Conservation (phyloP, 2,888 invertebrate genomes). For the Chesias legatella region DNA sequence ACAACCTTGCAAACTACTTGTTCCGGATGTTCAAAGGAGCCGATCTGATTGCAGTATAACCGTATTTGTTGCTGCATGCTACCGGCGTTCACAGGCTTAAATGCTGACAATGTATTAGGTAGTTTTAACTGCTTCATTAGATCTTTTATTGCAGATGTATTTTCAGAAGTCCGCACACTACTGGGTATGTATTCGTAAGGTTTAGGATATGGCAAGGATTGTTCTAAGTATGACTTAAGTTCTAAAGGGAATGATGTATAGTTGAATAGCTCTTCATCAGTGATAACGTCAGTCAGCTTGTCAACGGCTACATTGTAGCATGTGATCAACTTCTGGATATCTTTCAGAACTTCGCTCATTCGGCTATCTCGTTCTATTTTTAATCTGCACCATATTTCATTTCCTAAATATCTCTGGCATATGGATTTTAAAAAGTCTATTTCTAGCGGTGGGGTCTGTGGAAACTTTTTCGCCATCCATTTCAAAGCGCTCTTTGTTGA, state of each 20-base stretch:
- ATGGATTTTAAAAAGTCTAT: conserved; percentile 79
- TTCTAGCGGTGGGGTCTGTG: conserved; percentile 75
- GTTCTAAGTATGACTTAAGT: conserved; percentile 77
- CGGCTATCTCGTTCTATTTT: conserved; percentile 55
- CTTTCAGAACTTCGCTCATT: conserved; percentile 67
- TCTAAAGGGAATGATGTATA: conserved; percentile 84
- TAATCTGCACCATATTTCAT: conserved; percentile 82
- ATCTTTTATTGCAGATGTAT: conserved; percentile 69
- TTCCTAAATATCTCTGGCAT: conserved; percentile 78
- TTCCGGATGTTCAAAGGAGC: conserved; percentile 69
- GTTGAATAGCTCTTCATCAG: conserved; percentile 80
- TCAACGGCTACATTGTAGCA: conserved; percentile 85
- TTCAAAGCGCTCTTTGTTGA: conserved; percentile 62
- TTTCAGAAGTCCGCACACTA: conserved; percentile 77
- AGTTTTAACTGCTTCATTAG: conserved; percentile 79
- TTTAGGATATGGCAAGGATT: conserved; percentile 78
- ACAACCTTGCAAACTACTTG: conserved; percentile 74
- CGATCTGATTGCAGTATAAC: conserved; percentile 73
- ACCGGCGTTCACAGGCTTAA: conserved; percentile 61
- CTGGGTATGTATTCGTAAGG: conserved; percentile 84
- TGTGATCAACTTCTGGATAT: conserved; percentile 80
- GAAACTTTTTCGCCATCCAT: conserved; percentile 75
- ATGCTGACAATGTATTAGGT: conserved; percentile 63
- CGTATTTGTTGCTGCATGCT: conserved; percentile 70
- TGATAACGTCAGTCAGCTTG: conserved; percentile 80